Percentiles rank a stretch among this genome's conserved stretches.
phyloP scores from a whole-genome alignment of 1,140 invertebrate species.

The Chionoecetes opilio region DNA sequence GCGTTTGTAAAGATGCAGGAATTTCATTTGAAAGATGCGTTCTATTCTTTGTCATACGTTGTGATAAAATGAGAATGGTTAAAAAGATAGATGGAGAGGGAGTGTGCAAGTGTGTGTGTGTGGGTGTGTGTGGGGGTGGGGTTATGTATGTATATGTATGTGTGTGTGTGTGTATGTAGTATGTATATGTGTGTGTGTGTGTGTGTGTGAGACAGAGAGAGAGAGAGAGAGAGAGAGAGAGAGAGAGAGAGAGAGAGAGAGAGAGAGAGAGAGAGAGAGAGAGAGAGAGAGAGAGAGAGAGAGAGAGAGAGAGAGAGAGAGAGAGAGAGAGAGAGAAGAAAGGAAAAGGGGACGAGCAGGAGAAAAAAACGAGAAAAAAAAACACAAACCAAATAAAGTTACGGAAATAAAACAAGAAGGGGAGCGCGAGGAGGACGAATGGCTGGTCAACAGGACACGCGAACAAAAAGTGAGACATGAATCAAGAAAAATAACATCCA shows the following conservation, averaged over 20 bases:
- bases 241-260: neutral
- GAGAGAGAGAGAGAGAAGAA: neutral
- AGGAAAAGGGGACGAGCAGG: neutral
- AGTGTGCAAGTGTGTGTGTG: too few relatives aligned
- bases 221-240: too few relatives aligned
- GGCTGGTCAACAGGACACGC: neutral
- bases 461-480: neutral
- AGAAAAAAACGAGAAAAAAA: neutral
- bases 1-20: neutral
- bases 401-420: neutral
- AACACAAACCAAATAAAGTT: neutral
- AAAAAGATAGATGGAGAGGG: neutral
- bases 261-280: neutral
- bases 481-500: too few relatives aligned
- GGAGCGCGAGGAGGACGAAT: neutral
- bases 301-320: neutral
- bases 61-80: neutral
- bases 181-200: too few relatives aligned
- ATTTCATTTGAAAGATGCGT: neutral
- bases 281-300: neutral
- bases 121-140: too few relatives aligned
- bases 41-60: neutral
- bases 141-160: too few relatives aligned
- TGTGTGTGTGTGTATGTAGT: too few relatives aligned
- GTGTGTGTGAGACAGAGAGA: too few relatives aligned